A percentile compares a stretch with the other conserved stretches of the same genome.
phyloP scores from a whole-genome alignment of 2,797 vertebrate genomes.

The Sylvia borin region DNA sequence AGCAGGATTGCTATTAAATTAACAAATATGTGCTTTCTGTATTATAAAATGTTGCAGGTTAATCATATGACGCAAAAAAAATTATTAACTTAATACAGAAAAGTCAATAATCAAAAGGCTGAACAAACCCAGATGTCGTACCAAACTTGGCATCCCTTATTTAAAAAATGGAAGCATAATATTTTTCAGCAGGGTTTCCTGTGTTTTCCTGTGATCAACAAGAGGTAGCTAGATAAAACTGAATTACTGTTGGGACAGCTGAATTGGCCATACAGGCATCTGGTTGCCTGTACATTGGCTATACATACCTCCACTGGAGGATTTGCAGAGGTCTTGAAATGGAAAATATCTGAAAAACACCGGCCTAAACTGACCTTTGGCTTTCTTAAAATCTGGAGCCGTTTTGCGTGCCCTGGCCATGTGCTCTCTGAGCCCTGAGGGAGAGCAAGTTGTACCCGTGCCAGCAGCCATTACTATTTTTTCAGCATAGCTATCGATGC shows the following conservation, averaged over 20 bases:
- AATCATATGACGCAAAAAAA: neutral
- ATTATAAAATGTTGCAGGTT: neutral
- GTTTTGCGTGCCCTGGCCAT: neutral
- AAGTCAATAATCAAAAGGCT: neutral
- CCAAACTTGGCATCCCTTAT: neutral
- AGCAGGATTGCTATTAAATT: neutral
- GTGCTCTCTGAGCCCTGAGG: constrained; percentile 8
- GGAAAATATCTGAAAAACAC: constrained; percentile 11
- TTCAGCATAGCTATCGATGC: constrained; percentile 30
- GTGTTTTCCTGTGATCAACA: neutral
- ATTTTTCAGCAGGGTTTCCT: neutral
- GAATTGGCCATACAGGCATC: neutral
- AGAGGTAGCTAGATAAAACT: neutral
- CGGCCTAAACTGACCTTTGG: constrained; percentile 31
- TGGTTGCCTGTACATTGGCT: neutral
- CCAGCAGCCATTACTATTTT: constrained; percentile 13
- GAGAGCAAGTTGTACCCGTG: neutral
- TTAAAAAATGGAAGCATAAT: neutral
- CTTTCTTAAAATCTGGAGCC: constrained; percentile 30
- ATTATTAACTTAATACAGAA: neutral
- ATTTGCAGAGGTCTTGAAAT: neutral
- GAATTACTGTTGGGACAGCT: neutral
- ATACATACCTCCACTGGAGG: neutral
- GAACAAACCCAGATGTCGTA: neutral
- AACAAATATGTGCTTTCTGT: neutral